Conservation (phyloP, 1,140 invertebrate genomes). For the Caenorhabditis latens region DNA sequence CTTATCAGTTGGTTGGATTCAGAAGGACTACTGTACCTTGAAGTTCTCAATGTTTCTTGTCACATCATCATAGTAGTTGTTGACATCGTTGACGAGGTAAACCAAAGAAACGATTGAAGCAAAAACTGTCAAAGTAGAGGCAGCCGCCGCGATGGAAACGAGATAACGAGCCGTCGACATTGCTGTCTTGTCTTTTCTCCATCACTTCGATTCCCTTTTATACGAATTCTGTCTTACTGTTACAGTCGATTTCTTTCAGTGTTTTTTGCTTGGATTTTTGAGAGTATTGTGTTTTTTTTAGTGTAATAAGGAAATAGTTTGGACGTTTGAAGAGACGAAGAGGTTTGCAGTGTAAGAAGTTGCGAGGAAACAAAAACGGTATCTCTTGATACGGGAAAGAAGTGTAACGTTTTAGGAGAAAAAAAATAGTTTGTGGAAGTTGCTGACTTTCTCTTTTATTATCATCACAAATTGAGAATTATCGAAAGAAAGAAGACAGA, state of each 20-base stretch:
- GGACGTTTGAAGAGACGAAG: not conserved
- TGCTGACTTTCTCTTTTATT: not conserved
- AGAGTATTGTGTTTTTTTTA: slow-evolving; percentile 26
- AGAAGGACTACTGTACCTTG: not conserved
- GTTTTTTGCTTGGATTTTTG: slow-evolving; percentile 30
- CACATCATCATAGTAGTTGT: slow-evolving; percentile 51
- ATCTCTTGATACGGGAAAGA: slow-evolving; percentile 34
- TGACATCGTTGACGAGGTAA: slow-evolving; percentile 51
- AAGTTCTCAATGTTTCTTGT: slow-evolving; percentile 43
- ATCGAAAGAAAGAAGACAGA: not conserved
- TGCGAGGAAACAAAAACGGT: slow-evolving; percentile 6
- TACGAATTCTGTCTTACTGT: slow-evolving; percentile 14
- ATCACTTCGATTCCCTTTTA: not conserved
- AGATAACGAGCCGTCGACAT: slow-evolving; percentile 52
- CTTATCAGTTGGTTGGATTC: not conserved
- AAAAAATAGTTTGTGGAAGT: slow-evolving; percentile 16
- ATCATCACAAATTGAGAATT: not conserved
- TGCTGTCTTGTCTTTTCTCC: slow-evolving; percentile 6
- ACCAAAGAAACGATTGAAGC: slow-evolving; percentile 40
- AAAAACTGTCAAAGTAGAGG: slow-evolving; percentile 32
- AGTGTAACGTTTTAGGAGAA: slow-evolving; percentile 24
- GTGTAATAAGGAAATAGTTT: slow-evolving; percentile 14
- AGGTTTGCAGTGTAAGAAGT: slow-evolving; percentile 10
- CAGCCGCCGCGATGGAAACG: slow-evolving; percentile 30
- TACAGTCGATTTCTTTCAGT: slow-evolving; percentile 26